A percentile compares a stretch with the other conserved stretches of the same genome.
Evolutionary conservation across 2,888 invertebrate species (phyloP).

Genomic region (Xylota segnis): DNA sequence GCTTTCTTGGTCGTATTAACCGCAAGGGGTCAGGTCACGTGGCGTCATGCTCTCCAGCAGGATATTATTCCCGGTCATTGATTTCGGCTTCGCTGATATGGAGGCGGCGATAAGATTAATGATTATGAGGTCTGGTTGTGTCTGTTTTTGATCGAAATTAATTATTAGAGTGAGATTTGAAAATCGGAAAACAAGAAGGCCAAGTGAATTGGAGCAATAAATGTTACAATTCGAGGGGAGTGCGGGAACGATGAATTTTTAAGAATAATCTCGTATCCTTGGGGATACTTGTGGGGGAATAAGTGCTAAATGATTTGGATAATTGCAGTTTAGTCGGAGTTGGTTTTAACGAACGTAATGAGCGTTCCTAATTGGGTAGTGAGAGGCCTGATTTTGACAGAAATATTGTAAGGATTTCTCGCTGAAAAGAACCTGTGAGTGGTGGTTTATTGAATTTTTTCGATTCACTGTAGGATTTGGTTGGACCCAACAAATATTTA

Average conservation of each 20-base stretch:
- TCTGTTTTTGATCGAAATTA: constrained; percentile 78
- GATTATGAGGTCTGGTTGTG: constrained; percentile 82
- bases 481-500: too few relatives aligned
- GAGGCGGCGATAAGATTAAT: constrained; percentile 85
- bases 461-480: too few relatives aligned
- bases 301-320: background rate
- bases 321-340: background rate
- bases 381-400: background rate
- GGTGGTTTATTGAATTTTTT: too few relatives aligned
- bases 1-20: constrained; percentile 51
- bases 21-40: constrained; percentile 74
- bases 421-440: too few relatives aligned
- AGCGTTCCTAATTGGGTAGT: background rate
- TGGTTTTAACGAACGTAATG: background rate
- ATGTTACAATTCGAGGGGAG: constrained; percentile 5
- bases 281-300: background rate
- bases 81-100: constrained; percentile 67
- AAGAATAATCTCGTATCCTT: background rate
- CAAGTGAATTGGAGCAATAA: constrained; percentile 43
- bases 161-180: constrained; percentile 72
- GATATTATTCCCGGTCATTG: constrained; percentile 69
- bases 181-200: constrained; percentile 19
- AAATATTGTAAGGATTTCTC: background rate
- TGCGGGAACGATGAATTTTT: background rate
- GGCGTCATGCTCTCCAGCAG: constrained; percentile 53